phyloP scores from a whole-genome alignment of 2,888 invertebrate species.

The Heteromyza rotundicornis region DNA sequence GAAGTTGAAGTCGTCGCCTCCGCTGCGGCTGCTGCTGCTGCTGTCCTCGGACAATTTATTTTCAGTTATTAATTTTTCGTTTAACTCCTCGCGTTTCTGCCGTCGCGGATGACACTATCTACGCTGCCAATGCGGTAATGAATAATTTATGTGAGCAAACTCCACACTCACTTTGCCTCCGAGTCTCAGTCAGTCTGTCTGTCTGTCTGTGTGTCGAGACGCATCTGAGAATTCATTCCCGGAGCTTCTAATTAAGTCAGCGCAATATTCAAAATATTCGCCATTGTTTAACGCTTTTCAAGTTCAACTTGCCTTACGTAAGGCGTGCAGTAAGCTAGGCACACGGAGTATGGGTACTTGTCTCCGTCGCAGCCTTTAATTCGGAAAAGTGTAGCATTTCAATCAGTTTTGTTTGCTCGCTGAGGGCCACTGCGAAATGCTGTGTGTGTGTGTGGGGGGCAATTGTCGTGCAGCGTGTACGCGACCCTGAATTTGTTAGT shows the following conservation, averaged over 20 bases:
- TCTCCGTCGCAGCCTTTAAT: too few relatives aligned
- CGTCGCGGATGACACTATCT: constrained; percentile 1
- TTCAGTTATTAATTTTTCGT: neutral
- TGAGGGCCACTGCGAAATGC: too few relatives aligned
- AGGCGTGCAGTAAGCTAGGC: too few relatives aligned
- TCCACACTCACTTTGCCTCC: too few relatives aligned
- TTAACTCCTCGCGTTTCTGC: neutral
- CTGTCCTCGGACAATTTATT: constrained; percentile 33
- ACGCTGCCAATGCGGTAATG: neutral
- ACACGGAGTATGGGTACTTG: too few relatives aligned
- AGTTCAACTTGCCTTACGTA: constrained; percentile 48
- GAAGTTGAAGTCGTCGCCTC: constrained; percentile 31
- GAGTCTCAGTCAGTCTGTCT: neutral
- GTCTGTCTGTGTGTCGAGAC: neutral
- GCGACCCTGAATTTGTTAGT: too few relatives aligned
- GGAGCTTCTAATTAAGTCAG: constrained; percentile 51
- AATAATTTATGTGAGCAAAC: neutral
- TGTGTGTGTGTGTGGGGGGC: too few relatives aligned
- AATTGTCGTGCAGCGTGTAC: too few relatives aligned
- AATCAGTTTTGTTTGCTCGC: too few relatives aligned
- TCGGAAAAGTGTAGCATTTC: too few relatives aligned
- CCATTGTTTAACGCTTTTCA: constrained; percentile 51
- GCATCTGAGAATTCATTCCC: neutral
- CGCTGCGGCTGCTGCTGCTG: constrained; percentile 14
- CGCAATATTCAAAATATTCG: constrained; percentile 55